Base-by-base conservation (phyloP, 1,140 invertebrate species). In the Phthorimaea operculella region DNA sequence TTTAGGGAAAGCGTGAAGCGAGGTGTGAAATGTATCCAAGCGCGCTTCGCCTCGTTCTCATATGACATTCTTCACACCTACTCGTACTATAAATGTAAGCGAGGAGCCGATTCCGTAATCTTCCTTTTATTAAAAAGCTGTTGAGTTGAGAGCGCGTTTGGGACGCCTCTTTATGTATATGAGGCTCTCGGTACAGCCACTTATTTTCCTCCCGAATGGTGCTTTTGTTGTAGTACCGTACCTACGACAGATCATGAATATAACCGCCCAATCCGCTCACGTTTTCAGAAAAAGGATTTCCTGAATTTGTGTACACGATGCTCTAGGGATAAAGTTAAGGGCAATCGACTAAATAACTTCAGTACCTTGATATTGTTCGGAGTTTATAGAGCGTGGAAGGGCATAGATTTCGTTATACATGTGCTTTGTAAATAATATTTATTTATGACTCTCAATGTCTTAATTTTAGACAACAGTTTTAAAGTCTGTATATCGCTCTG, bases 101-200 rank as follows among this genome's bases (percentile, higher is more conserved):
- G 74, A 52, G 63, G 76, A 76, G 71, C 66, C 70, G 72, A 76
- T 77, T 67, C 55, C 68, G 53, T 79, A 79, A 79, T 80, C 71
- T 79, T 66, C 52, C 70, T 82, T 82, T 78, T 83, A 84, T 84
- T 84, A 84, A 82, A 81, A 77, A 78, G 70, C 77, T 74, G 75
- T 74, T 64, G 66, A 68, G 59, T 56, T 62, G 59, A 61, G 51
- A 16, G 15, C 16, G 44, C 44, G 44, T 9, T 28, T 15, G 44
- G n/a, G 15, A 39, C 36, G n/a, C n/a, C n/a, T 39, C 36, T 39
- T 39, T 39, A 39, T 39, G 36, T 39, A 11, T 34, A 39, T 39
- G n/a, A 10, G 36, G 36, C 36, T 12, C 36, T 39, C n/a, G 10
- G 36, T 39, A 39, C n/a, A 39, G 36, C 36, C 36, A 39, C 36